These are phyloP conservation scores for Leucozona laternaria DNA, from an alignment of 2,888 invertebrate species.

Conservation along the genomic window DNA sequence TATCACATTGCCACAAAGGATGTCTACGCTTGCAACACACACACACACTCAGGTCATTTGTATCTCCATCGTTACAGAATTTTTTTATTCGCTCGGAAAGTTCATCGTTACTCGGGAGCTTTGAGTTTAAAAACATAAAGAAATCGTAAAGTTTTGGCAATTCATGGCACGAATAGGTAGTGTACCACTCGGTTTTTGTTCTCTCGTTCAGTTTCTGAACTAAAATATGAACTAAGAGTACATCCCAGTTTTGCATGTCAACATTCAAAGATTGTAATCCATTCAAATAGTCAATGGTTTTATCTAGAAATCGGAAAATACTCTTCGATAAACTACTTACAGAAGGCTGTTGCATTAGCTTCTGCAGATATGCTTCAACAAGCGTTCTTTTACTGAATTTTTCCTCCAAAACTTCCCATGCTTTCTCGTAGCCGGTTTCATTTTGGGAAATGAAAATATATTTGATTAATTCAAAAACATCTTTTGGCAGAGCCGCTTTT, in stretches of 20 bases:
- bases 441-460: background rate
- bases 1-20: constrained; percentile 9
- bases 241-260: constrained; percentile 9
- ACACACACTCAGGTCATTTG: background rate
- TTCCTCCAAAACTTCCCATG: background rate
- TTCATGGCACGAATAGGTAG: background rate
- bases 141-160: background rate
- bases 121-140: background rate
- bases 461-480: background rate
- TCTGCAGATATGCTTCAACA: background rate
- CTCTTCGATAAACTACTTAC: background rate
- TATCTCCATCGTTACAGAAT: background rate
- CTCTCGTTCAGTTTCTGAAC: background rate
- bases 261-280: background rate
- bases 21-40: background rate
- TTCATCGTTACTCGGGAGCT: background rate
- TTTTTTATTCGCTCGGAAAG: background rate
- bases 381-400: background rate
- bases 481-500: background rate
- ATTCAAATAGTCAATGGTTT: background rate
- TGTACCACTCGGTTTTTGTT: background rate
- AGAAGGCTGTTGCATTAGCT: background rate
- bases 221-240: background rate
- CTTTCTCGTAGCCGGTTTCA: background rate
- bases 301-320: background rate